Evolutionary conservation across 2,888 invertebrate species (phyloP).

Genomic region (Cryptus viduatorius): DNA sequence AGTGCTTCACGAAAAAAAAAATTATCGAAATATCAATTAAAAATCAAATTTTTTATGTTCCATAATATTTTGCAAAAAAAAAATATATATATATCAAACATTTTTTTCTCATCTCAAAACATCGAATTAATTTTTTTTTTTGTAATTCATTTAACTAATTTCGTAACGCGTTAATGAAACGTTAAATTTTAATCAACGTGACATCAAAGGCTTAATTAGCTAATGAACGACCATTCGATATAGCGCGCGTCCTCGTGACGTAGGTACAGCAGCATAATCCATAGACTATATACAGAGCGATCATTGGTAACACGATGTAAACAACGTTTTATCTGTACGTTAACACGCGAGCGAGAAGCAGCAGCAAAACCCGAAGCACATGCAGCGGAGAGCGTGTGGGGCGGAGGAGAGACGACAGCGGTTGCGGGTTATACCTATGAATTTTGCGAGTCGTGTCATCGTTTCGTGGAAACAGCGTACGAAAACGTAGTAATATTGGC

Average conservation of each 20-base stretch:
- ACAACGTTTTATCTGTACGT: conserved; percentile 43
- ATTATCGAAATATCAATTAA: background rate
- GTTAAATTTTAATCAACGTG: background rate
- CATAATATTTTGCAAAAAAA: background rate
- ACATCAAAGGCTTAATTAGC: background rate
- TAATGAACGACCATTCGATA: background rate
- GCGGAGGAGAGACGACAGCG: too few species aligned
- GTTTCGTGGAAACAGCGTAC: conserved; percentile 18
- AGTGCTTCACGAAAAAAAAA: background rate
- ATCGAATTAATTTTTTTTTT: background rate
- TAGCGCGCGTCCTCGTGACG: too few species aligned
- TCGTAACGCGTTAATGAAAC: background rate
- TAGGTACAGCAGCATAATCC: too few species aligned
- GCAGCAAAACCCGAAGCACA: conserved; percentile 22
- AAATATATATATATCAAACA: conserved; percentile 1
- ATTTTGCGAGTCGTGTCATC: conserved; percentile 15
- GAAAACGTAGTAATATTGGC: background rate
- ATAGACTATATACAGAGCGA: background rate
- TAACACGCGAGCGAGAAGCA: conserved; percentile 23
- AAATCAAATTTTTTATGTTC: background rate
- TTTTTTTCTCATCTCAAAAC: background rate
- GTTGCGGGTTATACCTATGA: background rate
- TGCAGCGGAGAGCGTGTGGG: background rate
- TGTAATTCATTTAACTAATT: background rate
- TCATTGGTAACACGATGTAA: conserved; percentile 47